Evolutionary conservation across 2,888 invertebrate genomes (phyloP).

Genomic region (Ennomos quercinarius): DNA sequence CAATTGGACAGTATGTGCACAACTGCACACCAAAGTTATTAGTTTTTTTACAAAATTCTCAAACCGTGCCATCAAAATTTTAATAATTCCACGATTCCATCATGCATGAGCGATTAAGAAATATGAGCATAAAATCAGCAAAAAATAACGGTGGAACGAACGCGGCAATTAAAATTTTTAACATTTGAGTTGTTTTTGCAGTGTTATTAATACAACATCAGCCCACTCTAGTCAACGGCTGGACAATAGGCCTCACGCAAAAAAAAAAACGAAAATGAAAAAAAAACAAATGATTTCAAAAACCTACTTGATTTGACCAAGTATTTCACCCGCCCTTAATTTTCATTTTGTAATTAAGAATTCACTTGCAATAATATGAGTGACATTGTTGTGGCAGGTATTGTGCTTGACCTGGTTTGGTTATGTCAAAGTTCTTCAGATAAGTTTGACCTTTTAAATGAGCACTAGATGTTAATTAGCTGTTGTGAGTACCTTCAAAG

Average conservation of each 20-base stretch:
- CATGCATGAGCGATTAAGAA: neutral
- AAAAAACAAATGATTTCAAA: too few relatives aligned
- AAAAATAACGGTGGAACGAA: too few relatives aligned
- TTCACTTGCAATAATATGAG: neutral
- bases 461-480: conserved; percentile 21
- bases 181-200: too few relatives aligned
- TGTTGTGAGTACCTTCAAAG: conserved; percentile 14
- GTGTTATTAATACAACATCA: too few relatives aligned
- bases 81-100: neutral
- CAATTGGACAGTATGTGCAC: too few relatives aligned
- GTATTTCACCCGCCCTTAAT: neutral
- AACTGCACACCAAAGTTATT: too few relatives aligned
- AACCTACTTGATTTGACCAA: too few relatives aligned
- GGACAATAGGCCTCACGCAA: too few relatives aligned
- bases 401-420: conserved; percentile 26
- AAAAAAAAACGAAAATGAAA: too few relatives aligned
- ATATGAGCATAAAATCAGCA: neutral
- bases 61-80: neutral
- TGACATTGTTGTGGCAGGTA: conserved; percentile 8
- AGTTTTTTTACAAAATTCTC: neutral
- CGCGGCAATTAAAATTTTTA: too few relatives aligned
- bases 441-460: conserved; percentile 17
- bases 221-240: too few relatives aligned
- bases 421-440: conserved; percentile 20
- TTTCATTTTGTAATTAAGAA: neutral